Base-by-base conservation (phyloP, 2,888 invertebrate genomes). In the Frankliniella intonsa region DNA sequence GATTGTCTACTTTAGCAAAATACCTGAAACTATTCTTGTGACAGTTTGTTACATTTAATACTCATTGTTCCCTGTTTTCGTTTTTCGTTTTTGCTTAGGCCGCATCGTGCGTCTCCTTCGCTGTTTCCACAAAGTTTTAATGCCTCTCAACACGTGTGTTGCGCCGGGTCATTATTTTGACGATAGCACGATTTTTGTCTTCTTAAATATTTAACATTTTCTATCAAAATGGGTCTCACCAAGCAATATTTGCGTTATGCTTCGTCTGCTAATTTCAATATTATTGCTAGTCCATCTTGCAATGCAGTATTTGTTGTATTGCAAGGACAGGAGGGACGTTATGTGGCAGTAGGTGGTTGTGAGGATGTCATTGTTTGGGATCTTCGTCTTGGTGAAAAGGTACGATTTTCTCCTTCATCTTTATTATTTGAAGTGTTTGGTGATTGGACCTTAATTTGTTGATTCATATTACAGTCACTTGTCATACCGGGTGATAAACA, bases 311-410 rank as follows among this genome's bases (percentile, higher is more conserved):
- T 96, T 88, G 92, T 97, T 1, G 92, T 94, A 69, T 89, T 94
- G 83, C 92, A 94, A 85, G 93, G 93, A 81, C 92, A 93, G 84
- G 93, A 94, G 86, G 95, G 96, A 80, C 91, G 96, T 87, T 97
- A 92, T 88, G 92, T 96, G 81, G 97, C 97, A 80, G 94, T 94
- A n/a, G 97, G 95, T 81, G 97, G 96, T 12, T 95, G 96, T 86
- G 98, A 99, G 90, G 94, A 97, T 91, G 94, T 97, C 83, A 92
- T 94, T 86, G 91, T 99, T 86, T 99, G 98, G 97, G 98, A 99
- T 89, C 90, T 98, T 87, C 91, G 95, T 87, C 92, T 95, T 11
- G 93, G 94, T 76, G 94, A 95, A 88, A 94, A 94, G 90, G 94
- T 94, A 88, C 86, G 82, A 22, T 22, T 62, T 82, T 76, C 3